phyloP scores from a whole-genome alignment of 2,797 vertebrate genomes.

The Pteropus rufus region DNA sequence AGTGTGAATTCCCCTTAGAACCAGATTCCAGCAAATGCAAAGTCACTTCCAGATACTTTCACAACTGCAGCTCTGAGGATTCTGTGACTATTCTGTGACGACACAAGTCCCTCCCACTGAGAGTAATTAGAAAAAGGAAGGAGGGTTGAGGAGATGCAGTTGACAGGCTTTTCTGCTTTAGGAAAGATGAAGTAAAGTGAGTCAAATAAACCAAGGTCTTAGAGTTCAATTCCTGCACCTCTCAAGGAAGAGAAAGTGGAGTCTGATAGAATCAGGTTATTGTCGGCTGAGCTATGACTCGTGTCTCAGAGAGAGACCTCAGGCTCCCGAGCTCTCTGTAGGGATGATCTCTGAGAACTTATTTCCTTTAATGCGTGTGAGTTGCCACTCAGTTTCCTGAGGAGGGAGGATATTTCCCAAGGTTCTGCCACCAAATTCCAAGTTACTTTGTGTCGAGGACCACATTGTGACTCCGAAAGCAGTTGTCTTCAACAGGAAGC shows the following conservation, averaged over 20 bases:
- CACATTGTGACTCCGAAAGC: background rate
- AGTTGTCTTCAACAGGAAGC: background rate
- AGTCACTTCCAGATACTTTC: background rate
- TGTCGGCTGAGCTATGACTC: background rate
- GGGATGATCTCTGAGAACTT: background rate
- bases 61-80: background rate
- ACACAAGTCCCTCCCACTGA: background rate
- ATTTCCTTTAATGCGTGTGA: background rate
- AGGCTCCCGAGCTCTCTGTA: background rate
- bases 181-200: background rate
- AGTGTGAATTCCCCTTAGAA: background rate
- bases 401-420: background rate
- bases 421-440: background rate
- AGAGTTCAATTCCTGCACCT: background rate
- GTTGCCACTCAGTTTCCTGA: background rate
- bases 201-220: background rate
- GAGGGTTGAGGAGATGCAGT: background rate
- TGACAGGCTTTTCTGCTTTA: constrained; percentile 1
- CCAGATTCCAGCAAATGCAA: background rate
- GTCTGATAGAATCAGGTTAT: background rate
- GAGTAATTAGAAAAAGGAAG: background rate
- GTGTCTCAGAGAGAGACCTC: background rate
- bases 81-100: background rate
- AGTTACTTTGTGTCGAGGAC: background rate
- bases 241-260: background rate